phyloP scores from a whole-genome alignment of 1,140 invertebrate species.

The Parapsyche elsis region DNA sequence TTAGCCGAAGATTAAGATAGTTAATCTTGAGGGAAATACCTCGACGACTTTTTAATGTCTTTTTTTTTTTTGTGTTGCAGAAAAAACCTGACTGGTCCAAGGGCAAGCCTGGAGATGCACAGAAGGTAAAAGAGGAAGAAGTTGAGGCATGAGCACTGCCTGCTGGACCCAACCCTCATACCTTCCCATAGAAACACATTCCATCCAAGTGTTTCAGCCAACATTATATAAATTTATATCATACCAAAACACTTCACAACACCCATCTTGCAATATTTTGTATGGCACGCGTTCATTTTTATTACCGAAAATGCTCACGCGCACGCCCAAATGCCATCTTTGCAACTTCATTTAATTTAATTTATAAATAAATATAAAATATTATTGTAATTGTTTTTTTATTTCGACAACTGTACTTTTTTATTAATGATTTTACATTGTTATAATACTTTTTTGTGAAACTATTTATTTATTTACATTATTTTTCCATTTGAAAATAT shows the following conservation, averaged over 20 bases:
- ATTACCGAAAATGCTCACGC: background rate
- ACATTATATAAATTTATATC: constrained; percentile 28
- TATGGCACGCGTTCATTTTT: background rate
- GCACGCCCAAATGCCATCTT: background rate
- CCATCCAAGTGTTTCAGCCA: constrained; percentile 54
- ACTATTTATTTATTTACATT: constrained; percentile 13
- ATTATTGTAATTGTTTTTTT: constrained; percentile 35
- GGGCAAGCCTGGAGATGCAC: constrained; percentile 82
- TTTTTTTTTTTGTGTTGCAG: constrained; percentile 68
- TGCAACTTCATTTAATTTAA: constrained; percentile 1
- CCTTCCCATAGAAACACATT: constrained; percentile 54
- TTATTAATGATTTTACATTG: constrained; percentile 10
- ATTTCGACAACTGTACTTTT: constrained; percentile 36
- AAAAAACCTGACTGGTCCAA: constrained; percentile 93
- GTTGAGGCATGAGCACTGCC: constrained; percentile 79
- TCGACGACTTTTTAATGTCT: background rate
- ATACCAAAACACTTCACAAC: constrained; percentile 17
- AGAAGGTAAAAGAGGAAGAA: constrained; percentile 89
- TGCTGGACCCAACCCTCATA: constrained; percentile 47
- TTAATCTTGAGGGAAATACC: background rate
- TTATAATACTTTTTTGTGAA: constrained; percentile 29
- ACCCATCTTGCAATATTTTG: background rate
- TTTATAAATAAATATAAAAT: constrained; percentile 40
- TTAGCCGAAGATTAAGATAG: background rate
- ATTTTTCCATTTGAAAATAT: constrained; percentile 10